Conservation (phyloP, 2,113 vertebrate species). For the Callospermophilus lateralis region DNA sequence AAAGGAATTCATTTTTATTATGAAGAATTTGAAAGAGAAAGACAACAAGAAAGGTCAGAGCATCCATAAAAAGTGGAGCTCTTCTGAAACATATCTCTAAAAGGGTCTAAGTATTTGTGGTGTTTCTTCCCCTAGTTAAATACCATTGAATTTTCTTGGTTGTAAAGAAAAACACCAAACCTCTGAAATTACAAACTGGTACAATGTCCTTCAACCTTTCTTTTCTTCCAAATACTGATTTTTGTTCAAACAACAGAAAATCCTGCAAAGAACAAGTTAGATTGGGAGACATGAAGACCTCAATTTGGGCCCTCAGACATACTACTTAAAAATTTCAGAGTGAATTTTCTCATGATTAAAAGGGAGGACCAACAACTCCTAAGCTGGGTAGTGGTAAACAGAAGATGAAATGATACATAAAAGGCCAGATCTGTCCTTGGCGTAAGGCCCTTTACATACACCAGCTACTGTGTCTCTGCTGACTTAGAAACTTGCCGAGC, state of each 20-base stretch:
- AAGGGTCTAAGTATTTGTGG: background rate
- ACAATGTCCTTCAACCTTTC: background rate
- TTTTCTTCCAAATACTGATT: background rate
- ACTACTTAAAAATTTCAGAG: background rate
- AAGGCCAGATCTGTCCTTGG: background rate
- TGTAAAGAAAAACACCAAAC: background rate
- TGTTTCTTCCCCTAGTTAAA: background rate
- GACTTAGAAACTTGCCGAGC: background rate
- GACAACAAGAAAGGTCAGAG: background rate
- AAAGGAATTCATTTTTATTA: background rate
- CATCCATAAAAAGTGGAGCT: background rate
- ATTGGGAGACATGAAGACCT: background rate
- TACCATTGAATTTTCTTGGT: background rate
- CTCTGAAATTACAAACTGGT: background rate
- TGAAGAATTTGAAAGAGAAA: background rate
- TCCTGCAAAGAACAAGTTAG: background rate
- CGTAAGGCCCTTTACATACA: fast-evolving
- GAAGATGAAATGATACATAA: background rate
- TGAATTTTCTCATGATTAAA: background rate
- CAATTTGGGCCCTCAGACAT: background rate
- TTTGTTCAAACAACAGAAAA: background rate
- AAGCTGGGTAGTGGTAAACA: background rate
- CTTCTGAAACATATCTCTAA: background rate
- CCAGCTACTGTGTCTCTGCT: background rate
- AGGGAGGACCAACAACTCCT: background rate